These are phyloP conservation scores for Periophthalmus magnuspinnatus DNA, from an alignment of 2,797 vertebrate species.

Conservation along the genomic window DNA sequence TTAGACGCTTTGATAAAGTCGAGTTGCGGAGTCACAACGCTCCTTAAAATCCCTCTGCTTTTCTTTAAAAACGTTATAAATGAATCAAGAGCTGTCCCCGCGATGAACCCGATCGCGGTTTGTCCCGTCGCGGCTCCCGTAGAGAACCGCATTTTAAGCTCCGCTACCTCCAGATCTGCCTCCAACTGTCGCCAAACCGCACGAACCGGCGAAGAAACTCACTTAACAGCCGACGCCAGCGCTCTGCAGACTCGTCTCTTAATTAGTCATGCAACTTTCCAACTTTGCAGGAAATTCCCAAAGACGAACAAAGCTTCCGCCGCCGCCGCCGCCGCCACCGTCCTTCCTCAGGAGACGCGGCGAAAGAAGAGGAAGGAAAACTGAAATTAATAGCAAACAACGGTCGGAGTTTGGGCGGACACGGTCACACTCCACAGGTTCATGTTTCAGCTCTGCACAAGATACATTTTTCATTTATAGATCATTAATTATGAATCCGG, in stretches of 20 bases:
- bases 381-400: slow-evolving; percentile 36
- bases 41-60: too few relatives aligned
- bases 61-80: too few relatives aligned
- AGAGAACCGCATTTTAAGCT: neutral
- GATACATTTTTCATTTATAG: slow-evolving; percentile 77
- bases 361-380: neutral
- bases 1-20: too few relatives aligned
- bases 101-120: neutral
- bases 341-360: neutral
- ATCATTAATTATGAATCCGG: slow-evolving; percentile 78
- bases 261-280: slow-evolving; percentile 6
- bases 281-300: slow-evolving; percentile 4
- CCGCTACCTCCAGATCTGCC: neutral
- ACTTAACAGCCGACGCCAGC: neutral
- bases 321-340: too few relatives aligned
- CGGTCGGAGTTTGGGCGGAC: slow-evolving; percentile 62
- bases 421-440: slow-evolving; percentile 66
- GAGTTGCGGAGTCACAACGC: too few relatives aligned
- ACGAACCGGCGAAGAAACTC: neutral
- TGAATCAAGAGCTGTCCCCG: neutral
- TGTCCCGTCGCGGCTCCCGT: neutral
- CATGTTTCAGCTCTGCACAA: slow-evolving; percentile 67
- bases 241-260: neutral
- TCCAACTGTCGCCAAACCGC: neutral
- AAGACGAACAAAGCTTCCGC: neutral